These are phyloP conservation scores for Myotis brandtii DNA, from an alignment of 2,113 vertebrate genomes.

Conservation along the genomic window DNA sequence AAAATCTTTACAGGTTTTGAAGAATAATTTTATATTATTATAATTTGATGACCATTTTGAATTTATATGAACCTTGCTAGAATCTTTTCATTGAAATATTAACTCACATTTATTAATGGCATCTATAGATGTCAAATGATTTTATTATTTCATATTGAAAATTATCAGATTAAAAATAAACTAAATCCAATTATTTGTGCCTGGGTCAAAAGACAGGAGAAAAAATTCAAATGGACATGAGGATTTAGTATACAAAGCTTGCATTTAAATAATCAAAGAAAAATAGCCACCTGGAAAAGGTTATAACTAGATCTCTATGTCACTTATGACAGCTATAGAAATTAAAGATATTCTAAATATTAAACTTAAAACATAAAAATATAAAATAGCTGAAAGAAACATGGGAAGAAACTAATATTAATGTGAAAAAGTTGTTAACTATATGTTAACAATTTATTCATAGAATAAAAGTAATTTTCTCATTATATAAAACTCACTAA, in stretches of 20 bases:
- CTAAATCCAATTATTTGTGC: not conserved
- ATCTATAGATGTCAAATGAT: not conserved
- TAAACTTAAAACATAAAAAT: not conserved
- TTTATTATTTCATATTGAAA: slow-evolving; percentile 28
- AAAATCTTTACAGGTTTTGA: not conserved
- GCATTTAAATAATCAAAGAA: slow-evolving; percentile 1
- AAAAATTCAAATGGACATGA: not conserved
- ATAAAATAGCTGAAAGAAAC: not conserved
- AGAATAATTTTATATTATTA: not conserved
- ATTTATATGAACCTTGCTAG: not conserved
- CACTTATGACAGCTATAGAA: not conserved
- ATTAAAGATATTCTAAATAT: not conserved
- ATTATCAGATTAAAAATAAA: not conserved
- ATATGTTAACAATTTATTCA: not conserved
- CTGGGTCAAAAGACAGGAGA: not conserved
- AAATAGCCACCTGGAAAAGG: not conserved
- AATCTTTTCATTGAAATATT: not conserved
- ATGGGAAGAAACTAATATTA: not conserved
- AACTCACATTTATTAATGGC: not conserved
- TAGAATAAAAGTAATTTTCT: not conserved
- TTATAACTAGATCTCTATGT: not conserved
- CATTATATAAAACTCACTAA: not conserved
- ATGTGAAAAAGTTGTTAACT: not conserved
- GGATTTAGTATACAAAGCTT: not conserved
- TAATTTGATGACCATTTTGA: not conserved